Percentiles rank a stretch among this genome's conserved stretches.
These are phyloP conservation scores for Eurytoma adleriae DNA, from an alignment of 2,888 invertebrate genomes.

Conservation along the genomic window DNA sequence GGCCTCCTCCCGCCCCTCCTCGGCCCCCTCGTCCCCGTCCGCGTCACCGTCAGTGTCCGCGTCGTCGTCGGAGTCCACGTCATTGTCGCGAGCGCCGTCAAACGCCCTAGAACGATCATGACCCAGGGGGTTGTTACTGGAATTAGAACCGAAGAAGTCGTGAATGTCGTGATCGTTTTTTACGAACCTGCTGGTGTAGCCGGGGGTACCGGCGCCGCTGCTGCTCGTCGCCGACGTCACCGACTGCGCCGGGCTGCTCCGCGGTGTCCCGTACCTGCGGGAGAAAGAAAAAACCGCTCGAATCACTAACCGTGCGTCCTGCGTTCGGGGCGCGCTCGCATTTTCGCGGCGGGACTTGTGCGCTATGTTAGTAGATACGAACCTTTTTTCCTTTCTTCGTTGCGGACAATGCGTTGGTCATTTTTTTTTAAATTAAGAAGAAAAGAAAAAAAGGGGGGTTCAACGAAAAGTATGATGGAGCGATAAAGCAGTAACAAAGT, in stretches of 20 bases:
- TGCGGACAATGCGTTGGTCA: no score
- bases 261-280: constrained; percentile 71
- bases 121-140: constrained; percentile 71
- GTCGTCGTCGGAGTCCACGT: constrained; percentile 62
- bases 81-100: constrained; percentile 61
- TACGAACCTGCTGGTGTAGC: constrained; percentile 83
- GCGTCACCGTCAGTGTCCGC: constrained; percentile 57
- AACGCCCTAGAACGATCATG: constrained; percentile 72
- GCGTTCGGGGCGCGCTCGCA: neutral
- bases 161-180: constrained; percentile 70
- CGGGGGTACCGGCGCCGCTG: constrained; percentile 71
- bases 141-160: constrained; percentile 69
- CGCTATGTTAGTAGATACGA: neutral
- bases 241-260: constrained; percentile 73
- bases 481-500: constrained; percentile 22
- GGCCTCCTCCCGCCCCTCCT: constrained; percentile 48
- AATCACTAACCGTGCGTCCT: constrained; percentile 31
- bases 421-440: neutral
- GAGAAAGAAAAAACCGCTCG: constrained; percentile 16
- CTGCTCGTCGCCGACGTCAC: constrained; percentile 65
- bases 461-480: constrained; percentile 17
- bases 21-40: constrained; percentile 46
- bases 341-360: neutral
- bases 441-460: constrained; percentile 3
- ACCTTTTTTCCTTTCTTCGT: no score